These are phyloP conservation scores for Lycaon pictus DNA, from an alignment of 2,113 vertebrate genomes.

Conservation along the genomic window DNA sequence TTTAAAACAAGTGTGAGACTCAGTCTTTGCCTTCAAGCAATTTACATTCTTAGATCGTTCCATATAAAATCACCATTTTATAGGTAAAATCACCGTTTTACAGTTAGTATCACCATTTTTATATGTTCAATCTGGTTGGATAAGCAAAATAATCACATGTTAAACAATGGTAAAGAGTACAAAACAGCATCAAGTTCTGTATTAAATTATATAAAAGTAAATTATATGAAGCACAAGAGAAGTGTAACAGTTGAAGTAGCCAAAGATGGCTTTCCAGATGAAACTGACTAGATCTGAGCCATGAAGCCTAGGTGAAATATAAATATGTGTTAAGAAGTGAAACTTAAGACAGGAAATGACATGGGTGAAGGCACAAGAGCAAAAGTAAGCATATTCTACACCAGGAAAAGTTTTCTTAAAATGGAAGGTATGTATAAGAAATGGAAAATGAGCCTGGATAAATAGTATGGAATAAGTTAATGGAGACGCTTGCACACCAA, in stretches of 20 bases:
- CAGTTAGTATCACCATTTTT: not conserved
- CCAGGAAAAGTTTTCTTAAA: not conserved
- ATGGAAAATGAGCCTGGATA: not conserved
- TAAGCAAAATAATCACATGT: slow-evolving; percentile 39
- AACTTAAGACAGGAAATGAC: not conserved
- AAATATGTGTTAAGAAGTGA: not conserved
- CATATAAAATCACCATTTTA: not conserved
- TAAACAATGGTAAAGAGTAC: not conserved
- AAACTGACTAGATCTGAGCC: not conserved
- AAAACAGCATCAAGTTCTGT: slow-evolving; percentile 17
- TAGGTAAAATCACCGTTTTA: slow-evolving; percentile 16
- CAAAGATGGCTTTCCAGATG: slow-evolving; percentile 15
- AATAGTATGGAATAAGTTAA: not conserved
- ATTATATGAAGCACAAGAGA: not conserved
- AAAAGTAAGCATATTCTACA: not conserved
- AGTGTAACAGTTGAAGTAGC: not conserved
- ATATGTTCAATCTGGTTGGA: not conserved
- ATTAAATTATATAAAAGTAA: slow-evolving; percentile 28
- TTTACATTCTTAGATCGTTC: not conserved
- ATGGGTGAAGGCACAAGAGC: not conserved
- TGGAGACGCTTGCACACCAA: not conserved
- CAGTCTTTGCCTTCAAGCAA: not conserved
- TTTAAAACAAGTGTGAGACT: not conserved
- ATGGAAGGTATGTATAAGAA: not conserved
- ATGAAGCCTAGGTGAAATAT: not conserved